Evolutionary conservation across 1,140 invertebrate genomes (phyloP).

Genomic region (Drosophila aff.): DNA sequence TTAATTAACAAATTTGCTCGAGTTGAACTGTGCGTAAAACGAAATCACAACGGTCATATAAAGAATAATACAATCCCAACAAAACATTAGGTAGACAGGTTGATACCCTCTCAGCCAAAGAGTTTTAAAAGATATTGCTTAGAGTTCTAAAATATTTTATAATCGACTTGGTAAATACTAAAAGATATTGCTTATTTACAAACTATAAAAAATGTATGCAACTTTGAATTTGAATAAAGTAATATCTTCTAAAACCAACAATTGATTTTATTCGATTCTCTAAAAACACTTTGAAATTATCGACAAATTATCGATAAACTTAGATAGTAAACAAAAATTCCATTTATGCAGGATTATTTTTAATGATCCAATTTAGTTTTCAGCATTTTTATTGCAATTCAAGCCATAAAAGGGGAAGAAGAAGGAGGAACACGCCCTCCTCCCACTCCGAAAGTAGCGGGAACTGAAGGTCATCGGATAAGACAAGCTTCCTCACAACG

Average conservation of each 20-base stretch:
- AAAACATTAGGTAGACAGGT: background rate
- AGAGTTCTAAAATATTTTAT: background rate
- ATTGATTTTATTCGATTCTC: no score
- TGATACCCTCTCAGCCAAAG: background rate
- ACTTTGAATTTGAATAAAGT: no score
- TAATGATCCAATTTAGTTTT: background rate
- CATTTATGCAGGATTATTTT: background rate
- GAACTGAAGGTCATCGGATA: constrained; percentile 14
- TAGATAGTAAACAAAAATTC: background rate
- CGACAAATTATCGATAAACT: no score
- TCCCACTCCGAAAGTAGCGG: background rate
- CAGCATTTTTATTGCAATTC: background rate
- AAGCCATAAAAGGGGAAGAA: background rate
- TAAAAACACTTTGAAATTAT: no score
- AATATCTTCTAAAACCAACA: no score
- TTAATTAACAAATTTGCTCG: constrained; percentile 63
- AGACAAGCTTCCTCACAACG: background rate
- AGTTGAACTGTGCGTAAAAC: constrained; percentile 33
- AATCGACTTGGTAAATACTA: background rate
- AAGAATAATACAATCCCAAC: constrained; percentile 20
- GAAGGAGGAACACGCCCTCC: background rate
- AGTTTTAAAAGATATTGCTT: background rate
- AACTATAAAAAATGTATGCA: no score
- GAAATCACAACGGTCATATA: constrained; percentile 33
- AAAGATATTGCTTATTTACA: no score